These are phyloP conservation scores for Neoitamus cyanurus DNA, from an alignment of 2,888 invertebrate genomes.

Conservation along the genomic window DNA sequence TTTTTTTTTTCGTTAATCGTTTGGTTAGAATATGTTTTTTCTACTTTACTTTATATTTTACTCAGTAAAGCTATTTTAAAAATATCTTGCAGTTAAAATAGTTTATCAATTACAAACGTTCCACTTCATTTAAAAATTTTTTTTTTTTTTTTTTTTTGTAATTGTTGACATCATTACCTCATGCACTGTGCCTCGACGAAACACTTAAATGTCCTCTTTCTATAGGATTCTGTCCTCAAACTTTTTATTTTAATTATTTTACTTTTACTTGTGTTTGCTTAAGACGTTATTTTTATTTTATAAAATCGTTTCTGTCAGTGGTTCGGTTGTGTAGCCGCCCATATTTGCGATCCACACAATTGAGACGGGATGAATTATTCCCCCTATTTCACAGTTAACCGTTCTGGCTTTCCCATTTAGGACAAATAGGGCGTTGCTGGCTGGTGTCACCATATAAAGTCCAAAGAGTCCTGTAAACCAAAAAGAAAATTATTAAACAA, in stretches of 20 bases:
- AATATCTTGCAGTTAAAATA: not conserved
- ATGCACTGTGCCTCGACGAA: not conserved
- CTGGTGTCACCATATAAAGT: slow-evolving; percentile 78
- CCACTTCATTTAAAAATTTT: too few relatives aligned
- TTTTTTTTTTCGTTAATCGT: not conserved
- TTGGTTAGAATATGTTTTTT: not conserved
- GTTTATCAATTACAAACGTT: not conserved
- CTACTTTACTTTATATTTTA: not conserved
- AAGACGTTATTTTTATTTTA: not conserved
- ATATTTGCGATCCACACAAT: slow-evolving; percentile 71
- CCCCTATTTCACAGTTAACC: slow-evolving; percentile 80
- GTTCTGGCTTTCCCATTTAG: slow-evolving; percentile 77
- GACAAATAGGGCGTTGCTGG: slow-evolving; percentile 76
- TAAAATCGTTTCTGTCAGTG: not conserved
- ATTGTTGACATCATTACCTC: not conserved
- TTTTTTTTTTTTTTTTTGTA: too few relatives aligned
- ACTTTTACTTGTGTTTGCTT: not conserved
- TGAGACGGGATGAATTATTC: slow-evolving; percentile 73
- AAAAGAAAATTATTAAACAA: not conserved
- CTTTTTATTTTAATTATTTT: not conserved
- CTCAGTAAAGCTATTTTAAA: not conserved
- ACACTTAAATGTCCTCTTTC: not conserved
- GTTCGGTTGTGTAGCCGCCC: not conserved
- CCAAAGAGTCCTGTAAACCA: slow-evolving; percentile 73
- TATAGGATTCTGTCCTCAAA: not conserved